Percentiles rank a stretch among this genome's conserved stretches.
These are phyloP conservation scores for Drosophila truncata DNA, from an alignment of 1,140 invertebrate species.

Conservation along the genomic window DNA sequence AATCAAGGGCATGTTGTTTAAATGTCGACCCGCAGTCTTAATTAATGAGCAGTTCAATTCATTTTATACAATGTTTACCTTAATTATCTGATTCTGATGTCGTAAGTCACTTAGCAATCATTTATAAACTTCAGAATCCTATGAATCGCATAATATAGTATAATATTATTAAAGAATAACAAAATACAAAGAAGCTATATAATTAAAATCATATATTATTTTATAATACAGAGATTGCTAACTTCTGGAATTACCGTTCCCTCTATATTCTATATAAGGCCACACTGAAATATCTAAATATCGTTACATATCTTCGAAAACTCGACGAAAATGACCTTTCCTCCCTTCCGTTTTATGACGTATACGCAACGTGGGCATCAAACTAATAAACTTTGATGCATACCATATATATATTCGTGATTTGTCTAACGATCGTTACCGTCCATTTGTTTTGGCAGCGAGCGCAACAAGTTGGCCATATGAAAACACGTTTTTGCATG, in stretches of 20 bases:
- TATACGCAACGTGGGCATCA: slow-evolving; percentile 56
- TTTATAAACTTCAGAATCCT: no score
- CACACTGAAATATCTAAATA: neutral
- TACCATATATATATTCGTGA: slow-evolving; percentile 20
- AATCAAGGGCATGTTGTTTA: neutral
- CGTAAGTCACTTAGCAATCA: no score
- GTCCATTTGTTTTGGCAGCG: slow-evolving; percentile 43
- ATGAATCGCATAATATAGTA: no score
- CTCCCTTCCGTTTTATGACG: slow-evolving; percentile 43
- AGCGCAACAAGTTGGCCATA: slow-evolving; percentile 53
- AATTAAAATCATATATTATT: no score
- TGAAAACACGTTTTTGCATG: slow-evolving; percentile 70
- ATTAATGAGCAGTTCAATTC: neutral
- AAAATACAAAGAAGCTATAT: no score
- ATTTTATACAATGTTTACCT: no score
- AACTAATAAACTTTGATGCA: slow-evolving; percentile 35
- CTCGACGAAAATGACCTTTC: slow-evolving; percentile 6
- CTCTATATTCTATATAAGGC: neutral
- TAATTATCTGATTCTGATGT: no score
- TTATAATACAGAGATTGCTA: neutral
- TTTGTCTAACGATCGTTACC: slow-evolving; percentile 42
- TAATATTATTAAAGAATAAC: no score
- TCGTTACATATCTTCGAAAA: neutral
- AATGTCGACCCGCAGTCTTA: neutral
- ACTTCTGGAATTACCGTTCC: neutral